Evolutionary conservation across 2,888 invertebrate species (phyloP).

Genomic region (Stomorhina lunata): DNA sequence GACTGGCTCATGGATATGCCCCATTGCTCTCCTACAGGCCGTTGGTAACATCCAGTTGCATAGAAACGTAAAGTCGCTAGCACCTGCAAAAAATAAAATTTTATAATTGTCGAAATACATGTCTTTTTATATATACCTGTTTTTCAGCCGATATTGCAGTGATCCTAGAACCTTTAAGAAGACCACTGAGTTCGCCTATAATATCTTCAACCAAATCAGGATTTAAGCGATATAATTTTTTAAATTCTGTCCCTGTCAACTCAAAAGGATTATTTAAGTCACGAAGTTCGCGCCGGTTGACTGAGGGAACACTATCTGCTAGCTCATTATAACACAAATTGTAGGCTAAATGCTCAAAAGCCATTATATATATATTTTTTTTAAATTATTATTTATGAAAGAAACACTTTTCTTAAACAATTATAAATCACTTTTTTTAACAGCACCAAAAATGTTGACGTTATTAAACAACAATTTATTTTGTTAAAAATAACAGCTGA

Average conservation of each 20-base stretch:
- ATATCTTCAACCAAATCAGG: not conserved
- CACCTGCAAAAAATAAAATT: not conserved
- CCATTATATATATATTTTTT: too few species aligned
- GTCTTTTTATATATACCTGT: not conserved
- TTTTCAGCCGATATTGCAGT: not conserved
- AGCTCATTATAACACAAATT: not conserved
- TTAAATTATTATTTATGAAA: too few species aligned
- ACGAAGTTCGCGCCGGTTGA: not conserved
- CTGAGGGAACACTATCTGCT: not conserved
- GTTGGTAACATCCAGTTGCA: conserved; percentile 4
- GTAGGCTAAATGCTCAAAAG: not conserved
- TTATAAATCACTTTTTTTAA: too few species aligned
- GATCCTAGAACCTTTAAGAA: not conserved
- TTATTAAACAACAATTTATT: too few species aligned
- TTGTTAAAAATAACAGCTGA: too few species aligned
- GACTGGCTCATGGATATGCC: conserved; percentile 7
- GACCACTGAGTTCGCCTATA: not conserved
- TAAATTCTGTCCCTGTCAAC: not conserved
- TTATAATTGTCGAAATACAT: not conserved
- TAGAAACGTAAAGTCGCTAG: not conserved
- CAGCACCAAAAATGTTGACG: too few species aligned
- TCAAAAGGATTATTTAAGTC: not conserved
- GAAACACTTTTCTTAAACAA: too few species aligned
- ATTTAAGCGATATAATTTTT: conserved; percentile 1
- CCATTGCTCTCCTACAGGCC: not conserved